These are phyloP conservation scores for Haliclona indistincta DNA, from an alignment of 37 sponge, comb jelly and placozoan genomes.

Conservation along the genomic window DNA sequence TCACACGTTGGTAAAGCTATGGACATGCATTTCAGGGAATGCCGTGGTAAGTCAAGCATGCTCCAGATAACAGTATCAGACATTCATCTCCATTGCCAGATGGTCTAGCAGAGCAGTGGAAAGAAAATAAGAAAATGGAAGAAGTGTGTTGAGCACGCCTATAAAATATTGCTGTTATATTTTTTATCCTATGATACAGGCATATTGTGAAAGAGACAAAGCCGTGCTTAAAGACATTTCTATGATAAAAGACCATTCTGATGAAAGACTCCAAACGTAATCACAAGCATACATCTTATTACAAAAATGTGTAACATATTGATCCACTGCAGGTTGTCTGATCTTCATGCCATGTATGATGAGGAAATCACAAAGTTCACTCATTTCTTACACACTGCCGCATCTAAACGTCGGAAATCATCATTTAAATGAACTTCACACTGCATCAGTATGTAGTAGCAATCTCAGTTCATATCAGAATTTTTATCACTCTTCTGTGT, in stretches of 20 bases:
- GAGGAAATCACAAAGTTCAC: conserved; percentile 22
- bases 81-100: conserved; percentile 4
- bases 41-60: no score
- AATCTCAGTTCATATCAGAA: no score
- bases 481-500: no score
- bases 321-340: conserved; percentile 11
- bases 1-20: no score
- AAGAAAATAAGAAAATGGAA: conserved; percentile 24
- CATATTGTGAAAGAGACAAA: conserved; percentile 20
- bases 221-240: conserved; percentile 44
- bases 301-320: no score
- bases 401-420: no score
- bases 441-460: no score
- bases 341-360: conserved; percentile 29
- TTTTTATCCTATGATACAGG: no score
- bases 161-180: not conserved
- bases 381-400: not conserved
- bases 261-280: conserved; percentile 35
- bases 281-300: no score
- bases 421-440: no score
- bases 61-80: no score
- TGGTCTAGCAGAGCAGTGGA: conserved; percentile 25
- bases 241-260: conserved; percentile 31
- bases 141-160: conserved; percentile 30
- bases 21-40: no score